Evolutionary conservation across 2,113 vertebrate species (phyloP), one percentile per base, ranked within the genome.

Genomic region (Casuarius casuarius): DNA sequence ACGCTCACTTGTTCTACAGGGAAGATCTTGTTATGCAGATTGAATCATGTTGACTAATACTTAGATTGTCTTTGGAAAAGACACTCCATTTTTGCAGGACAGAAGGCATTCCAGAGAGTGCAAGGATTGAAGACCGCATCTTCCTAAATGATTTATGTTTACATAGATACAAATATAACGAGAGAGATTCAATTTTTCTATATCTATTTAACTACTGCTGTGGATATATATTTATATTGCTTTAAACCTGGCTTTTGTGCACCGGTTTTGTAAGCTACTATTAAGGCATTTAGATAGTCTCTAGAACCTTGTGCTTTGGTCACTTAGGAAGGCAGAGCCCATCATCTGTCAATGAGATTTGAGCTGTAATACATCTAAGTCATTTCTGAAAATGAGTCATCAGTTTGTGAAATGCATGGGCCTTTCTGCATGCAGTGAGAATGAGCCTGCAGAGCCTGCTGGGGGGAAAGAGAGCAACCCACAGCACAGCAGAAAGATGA

Each of bases 331-430:
- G 56, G 42, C 63, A 80, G 21, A 92, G 21, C 29, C 58, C 20
- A 79, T 94, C 52, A 82, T 11, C 71, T 90, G 59, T 80, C 76
- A 54, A 40, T 70, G 75, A 66, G 26, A 80, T 42, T 51, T 71
- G 62, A 88, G 31, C 23, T 95, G 40, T 77, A 52, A 85, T 91
- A 72, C 14, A 76, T 82, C 38, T 58, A 52, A 80, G 78, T 81
- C 1, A 59, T 67, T 88, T 90, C 40, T 94, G 54, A 91, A 91
- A 83, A 90, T 80, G 87, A 92, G 54, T 92, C 54, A 21, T 76
- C 31, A 59, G 63, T 49, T 66, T 76, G 19, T 72, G 40, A 79
- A 91, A 80, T 42, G 40, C 33, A 56, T 21, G 10, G 42, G n/a
- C 11, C 17, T 12, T 76, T 79, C 63, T 51, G 40, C 22, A 15